Percentiles rank a stretch among this genome's conserved stretches.
Evolutionary conservation across 2,113 vertebrate species (phyloP).

Genomic region (Menidia beryllina): DNA sequence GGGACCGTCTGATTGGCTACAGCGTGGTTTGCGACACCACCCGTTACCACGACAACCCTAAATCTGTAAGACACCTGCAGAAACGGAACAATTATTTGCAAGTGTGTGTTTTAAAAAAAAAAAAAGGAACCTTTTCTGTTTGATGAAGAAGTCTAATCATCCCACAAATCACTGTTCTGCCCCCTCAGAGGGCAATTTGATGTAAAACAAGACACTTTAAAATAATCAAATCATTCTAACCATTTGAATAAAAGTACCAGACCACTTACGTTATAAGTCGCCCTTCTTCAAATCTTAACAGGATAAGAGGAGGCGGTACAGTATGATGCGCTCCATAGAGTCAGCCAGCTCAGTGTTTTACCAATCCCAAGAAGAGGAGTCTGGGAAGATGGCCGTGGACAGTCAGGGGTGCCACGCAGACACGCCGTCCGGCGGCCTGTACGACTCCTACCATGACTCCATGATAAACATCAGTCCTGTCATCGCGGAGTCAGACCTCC

Average conservation of each 20-base stretch:
- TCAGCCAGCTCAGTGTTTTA: constrained; percentile 94
- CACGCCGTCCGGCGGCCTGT: constrained; percentile 29
- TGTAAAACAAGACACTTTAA: background rate
- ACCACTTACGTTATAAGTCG: constrained; percentile 25
- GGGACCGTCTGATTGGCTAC: constrained; percentile 91
- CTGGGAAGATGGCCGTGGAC: constrained; percentile 61
- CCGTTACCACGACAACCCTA: constrained; percentile 84
- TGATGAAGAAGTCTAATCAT: background rate
- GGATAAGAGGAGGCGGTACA: constrained; percentile 90
- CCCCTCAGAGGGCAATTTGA: background rate
- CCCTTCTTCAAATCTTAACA: constrained; percentile 62
- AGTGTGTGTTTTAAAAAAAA: background rate
- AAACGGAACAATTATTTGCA: background rate
- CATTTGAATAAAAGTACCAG: background rate
- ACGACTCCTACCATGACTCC: constrained; percentile 70
- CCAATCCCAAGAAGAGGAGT: constrained; percentile 91
- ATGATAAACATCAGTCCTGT: constrained; percentile 57
- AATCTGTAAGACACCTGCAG: constrained; percentile 79
- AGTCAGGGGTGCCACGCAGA: constrained; percentile 64
- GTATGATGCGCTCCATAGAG: constrained; percentile 89
- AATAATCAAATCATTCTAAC: constrained; percentile 10
- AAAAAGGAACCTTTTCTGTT: background rate
- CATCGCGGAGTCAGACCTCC: constrained; percentile 68
- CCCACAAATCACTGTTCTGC: background rate
- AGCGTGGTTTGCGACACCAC: constrained; percentile 88